Percentiles rank a stretch among this genome's conserved stretches.
Evolutionary conservation across 2,888 invertebrate genomes (phyloP).

Genomic region (Tipula helvola): DNA sequence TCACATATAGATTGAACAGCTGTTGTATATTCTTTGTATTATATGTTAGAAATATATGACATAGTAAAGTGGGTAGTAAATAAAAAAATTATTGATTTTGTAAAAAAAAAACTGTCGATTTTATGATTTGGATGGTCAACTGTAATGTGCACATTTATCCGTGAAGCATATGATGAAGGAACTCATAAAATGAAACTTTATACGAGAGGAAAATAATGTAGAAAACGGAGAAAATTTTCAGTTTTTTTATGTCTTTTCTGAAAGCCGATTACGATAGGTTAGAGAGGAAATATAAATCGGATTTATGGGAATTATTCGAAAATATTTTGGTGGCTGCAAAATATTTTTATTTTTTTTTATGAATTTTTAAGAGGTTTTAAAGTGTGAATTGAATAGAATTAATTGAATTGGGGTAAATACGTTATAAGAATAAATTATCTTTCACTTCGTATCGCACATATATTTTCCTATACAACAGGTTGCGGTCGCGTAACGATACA

Average conservation of each 20-base stretch:
- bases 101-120: neutral
- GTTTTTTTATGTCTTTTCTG: neutral
- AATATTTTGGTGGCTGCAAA: neutral
- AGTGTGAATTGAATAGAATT: neutral
- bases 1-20: neutral
- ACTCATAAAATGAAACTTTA: neutral
- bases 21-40: neutral
- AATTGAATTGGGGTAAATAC: neutral
- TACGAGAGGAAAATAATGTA: neutral
- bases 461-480: neutral
- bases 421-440: neutral
- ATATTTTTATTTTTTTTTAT: neutral
- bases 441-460: neutral
- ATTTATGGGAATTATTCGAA: neutral
- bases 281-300: neutral
- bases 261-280: neutral
- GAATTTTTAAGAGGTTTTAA: conserved; percentile 4
- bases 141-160: neutral
- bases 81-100: neutral
- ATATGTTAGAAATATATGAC: neutral
- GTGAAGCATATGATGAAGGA: neutral
- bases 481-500: neutral
- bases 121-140: neutral
- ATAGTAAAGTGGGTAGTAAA: neutral
- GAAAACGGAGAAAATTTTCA: neutral